Percentiles rank a stretch among this genome's conserved stretches.
These are phyloP conservation scores for Sebastiscus tertius DNA, from an alignment of 2,797 vertebrate species.

Conservation along the genomic window DNA sequence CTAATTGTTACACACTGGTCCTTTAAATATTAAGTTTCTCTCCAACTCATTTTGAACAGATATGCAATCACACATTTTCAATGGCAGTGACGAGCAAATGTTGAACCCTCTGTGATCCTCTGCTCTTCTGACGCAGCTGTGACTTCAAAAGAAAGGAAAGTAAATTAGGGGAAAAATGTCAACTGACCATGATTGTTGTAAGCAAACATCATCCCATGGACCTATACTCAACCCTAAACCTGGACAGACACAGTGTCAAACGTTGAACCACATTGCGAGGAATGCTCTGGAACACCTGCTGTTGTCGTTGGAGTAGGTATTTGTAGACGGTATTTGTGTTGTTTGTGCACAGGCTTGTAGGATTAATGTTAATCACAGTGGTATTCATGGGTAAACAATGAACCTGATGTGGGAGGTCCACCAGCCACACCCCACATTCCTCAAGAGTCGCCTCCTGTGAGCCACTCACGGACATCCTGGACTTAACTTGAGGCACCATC, in stretches of 20 bases:
- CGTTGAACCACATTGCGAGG: background rate
- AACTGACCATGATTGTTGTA: background rate
- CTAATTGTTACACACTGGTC: rapidly evolving
- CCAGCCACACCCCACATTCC: conserved; percentile 45
- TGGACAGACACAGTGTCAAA: conserved; percentile 4
- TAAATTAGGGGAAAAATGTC: background rate
- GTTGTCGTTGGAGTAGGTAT: conserved; percentile 22
- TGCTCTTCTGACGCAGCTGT: background rate
- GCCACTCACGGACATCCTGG: conserved; percentile 5
- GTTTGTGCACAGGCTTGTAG: conserved; percentile 56
- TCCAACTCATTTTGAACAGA: background rate
- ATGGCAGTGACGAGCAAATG: background rate
- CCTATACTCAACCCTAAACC: background rate
- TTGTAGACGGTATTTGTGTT: conserved; percentile 31
- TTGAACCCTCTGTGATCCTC: background rate
- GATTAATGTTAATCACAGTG: conserved; percentile 65
- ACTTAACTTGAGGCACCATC: conserved; percentile 3
- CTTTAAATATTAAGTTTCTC: background rate
- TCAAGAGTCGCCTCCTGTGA: conserved; percentile 25
- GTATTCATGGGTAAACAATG: conserved; percentile 49
- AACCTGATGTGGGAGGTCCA: conserved; percentile 50
- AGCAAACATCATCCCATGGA: background rate
- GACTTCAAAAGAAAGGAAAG: background rate
- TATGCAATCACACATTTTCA: background rate
- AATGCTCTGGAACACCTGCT: conserved; percentile 23